Evolutionary conservation across 2,888 invertebrate species (phyloP).

Genomic region (Meghimatium bilineatum): DNA sequence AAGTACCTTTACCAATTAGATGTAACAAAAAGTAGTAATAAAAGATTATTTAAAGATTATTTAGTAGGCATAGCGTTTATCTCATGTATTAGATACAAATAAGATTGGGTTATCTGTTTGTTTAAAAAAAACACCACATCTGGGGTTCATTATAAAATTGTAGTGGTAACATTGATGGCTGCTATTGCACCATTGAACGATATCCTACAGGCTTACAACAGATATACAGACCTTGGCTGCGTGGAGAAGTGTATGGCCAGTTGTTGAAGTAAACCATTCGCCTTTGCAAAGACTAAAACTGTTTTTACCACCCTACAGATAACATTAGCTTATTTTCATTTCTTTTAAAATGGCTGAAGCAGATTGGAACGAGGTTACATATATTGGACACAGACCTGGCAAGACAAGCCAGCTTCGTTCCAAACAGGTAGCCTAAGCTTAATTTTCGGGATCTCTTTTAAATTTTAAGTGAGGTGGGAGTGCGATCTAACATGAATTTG

Average conservation of each 20-base stretch:
- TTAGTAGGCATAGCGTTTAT: too few species aligned
- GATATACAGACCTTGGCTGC: not conserved
- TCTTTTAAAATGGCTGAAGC: slow-evolving; percentile 70
- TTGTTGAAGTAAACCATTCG: not conserved
- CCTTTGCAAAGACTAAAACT: slow-evolving; percentile 1
- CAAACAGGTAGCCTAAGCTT: slow-evolving; percentile 51
- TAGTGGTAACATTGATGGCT: too few species aligned
- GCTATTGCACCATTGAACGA: slow-evolving; percentile 18
- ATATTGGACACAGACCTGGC: slow-evolving; percentile 81
- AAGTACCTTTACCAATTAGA: too few species aligned
- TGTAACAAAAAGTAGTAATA: too few species aligned
- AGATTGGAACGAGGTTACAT: slow-evolving; percentile 84
- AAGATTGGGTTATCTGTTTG: too few species aligned
- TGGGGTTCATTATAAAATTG: too few species aligned
- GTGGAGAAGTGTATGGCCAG: not conserved
- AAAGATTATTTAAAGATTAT: too few species aligned
- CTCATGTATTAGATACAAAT: too few species aligned
- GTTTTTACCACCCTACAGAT: slow-evolving; percentile 35
- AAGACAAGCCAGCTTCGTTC: slow-evolving; percentile 50
- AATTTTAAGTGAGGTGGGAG: too few species aligned
- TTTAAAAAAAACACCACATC: too few species aligned
- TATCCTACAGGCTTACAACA: not conserved
- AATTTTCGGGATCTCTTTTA: too few species aligned
- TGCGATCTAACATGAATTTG: too few species aligned
- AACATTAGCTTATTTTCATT: slow-evolving; percentile 20